These are phyloP conservation scores for Pteria penguin DNA, from an alignment of 2,888 invertebrate species.

Conservation along the genomic window DNA sequence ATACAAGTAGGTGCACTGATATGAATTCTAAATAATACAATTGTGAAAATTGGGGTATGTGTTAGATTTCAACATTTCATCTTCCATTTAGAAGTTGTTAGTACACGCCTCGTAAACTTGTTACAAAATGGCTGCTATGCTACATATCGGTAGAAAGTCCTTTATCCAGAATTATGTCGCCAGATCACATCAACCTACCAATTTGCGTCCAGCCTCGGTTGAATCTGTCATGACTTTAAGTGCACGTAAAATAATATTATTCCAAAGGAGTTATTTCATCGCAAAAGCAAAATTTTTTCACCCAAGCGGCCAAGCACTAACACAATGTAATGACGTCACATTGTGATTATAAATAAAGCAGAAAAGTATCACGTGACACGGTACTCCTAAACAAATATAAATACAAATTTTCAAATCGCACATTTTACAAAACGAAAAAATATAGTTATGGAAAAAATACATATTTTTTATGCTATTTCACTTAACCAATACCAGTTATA, in stretches of 20 bases:
- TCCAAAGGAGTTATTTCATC: neutral
- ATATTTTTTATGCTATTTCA: neutral
- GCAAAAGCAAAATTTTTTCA: slow-evolving; percentile 34
- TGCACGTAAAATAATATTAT: neutral
- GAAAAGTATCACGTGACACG: neutral
- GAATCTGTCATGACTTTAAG: slow-evolving; percentile 53
- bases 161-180: neutral
- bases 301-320: slow-evolving; percentile 54
- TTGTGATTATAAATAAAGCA: neutral
- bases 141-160: neutral
- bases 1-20: too few relatives aligned
- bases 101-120: too few relatives aligned
- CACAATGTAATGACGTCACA: slow-evolving; percentile 55
- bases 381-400: neutral
- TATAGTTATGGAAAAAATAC: neutral
- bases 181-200: slow-evolving; percentile 69
- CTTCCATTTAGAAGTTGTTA: too few relatives aligned
- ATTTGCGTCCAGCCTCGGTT: slow-evolving; percentile 63
- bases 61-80: too few relatives aligned
- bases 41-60: too few relatives aligned
- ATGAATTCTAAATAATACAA: too few relatives aligned
- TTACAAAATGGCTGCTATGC: slow-evolving; percentile 59
- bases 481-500: neutral
- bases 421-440: neutral
- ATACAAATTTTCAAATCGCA: neutral